These are phyloP conservation scores for Drosophila cognata DNA, from an alignment of 2,888 invertebrate species.

Conservation along the genomic window DNA sequence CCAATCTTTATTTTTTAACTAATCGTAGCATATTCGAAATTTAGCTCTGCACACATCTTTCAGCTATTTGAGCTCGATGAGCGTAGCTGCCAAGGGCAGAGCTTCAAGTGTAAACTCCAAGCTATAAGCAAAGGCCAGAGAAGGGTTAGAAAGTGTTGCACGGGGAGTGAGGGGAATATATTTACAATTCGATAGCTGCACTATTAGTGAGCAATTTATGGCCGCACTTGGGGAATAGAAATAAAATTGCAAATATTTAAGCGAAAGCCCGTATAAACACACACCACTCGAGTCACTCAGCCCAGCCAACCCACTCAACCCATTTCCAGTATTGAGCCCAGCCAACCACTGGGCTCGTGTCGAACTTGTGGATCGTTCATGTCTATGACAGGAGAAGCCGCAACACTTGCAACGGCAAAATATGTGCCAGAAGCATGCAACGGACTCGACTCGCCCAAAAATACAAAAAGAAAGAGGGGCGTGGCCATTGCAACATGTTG, in stretches of 20 bases:
- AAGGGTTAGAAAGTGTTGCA: neutral
- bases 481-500: slow-evolving; percentile 70
- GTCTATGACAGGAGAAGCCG: slow-evolving; percentile 65
- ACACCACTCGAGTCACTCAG: neutral
- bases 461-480: slow-evolving; percentile 10
- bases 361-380: slow-evolving; percentile 44
- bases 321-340: neutral
- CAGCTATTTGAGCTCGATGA: neutral
- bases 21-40: neutral
- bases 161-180: no score
- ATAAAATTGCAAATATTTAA: slow-evolving; percentile 72
- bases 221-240: slow-evolving; percentile 63
- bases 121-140: neutral
- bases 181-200: slow-evolving; percentile 26
- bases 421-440: slow-evolving; percentile 69
- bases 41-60: neutral
- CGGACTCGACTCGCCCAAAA: slow-evolving; percentile 7
- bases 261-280: slow-evolving; percentile 19
- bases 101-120: slow-evolving; percentile 21
- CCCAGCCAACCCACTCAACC: neutral
- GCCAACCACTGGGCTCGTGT: neutral
- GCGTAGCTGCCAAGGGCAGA: slow-evolving; percentile 6
- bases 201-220: slow-evolving; percentile 61
- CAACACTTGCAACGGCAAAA: slow-evolving; percentile 57
- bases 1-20: neutral